A percentile compares a stretch with the other conserved stretches of the same genome.
Conservation (phyloP, 2,888 invertebrate genomes). For the Thumatha senex region DNA sequence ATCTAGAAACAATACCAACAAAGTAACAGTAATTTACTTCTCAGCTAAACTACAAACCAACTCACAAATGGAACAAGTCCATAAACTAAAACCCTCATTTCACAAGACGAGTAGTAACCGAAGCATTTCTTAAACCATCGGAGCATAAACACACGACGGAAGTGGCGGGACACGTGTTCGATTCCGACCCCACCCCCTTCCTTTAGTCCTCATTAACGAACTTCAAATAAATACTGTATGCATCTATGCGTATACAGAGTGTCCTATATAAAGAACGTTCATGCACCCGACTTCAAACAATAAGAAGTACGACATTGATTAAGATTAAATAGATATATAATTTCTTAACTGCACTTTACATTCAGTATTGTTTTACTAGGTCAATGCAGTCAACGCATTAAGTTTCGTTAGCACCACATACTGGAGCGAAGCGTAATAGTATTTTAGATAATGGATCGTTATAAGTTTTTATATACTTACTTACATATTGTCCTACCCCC, state of each 20-base stretch:
- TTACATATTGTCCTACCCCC: too few relatives aligned
- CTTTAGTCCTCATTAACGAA: constrained; percentile 50
- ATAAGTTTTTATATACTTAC: too few relatives aligned
- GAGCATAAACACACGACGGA: constrained; percentile 54
- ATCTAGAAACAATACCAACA: too few relatives aligned
- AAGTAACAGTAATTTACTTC: too few relatives aligned
- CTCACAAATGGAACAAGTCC: neutral
- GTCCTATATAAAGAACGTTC: constrained; percentile 7
- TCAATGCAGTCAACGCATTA: too few relatives aligned
- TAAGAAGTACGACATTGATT: neutral
- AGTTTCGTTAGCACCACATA: too few relatives aligned
- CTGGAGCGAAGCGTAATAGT: too few relatives aligned
- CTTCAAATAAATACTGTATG: constrained; percentile 45
- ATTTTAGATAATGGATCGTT: too few relatives aligned
- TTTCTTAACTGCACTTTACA: too few relatives aligned
- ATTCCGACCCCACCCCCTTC: constrained; percentile 53
- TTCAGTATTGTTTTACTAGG: constrained; percentile 11
- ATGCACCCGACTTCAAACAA: neutral
- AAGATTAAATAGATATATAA: constrained; percentile 11
- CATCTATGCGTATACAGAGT: constrained; percentile 15
- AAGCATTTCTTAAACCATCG: constrained; percentile 16
- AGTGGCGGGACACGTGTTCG: constrained; percentile 61
- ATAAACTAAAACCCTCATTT: neutral
- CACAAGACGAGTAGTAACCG: constrained; percentile 5
- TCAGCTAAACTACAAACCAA: neutral